Percentiles rank a stretch among this genome's conserved stretches.
These are phyloP conservation scores for Sturnira hondurensis DNA, from an alignment of 2,113 vertebrate genomes.

Conservation along the genomic window DNA sequence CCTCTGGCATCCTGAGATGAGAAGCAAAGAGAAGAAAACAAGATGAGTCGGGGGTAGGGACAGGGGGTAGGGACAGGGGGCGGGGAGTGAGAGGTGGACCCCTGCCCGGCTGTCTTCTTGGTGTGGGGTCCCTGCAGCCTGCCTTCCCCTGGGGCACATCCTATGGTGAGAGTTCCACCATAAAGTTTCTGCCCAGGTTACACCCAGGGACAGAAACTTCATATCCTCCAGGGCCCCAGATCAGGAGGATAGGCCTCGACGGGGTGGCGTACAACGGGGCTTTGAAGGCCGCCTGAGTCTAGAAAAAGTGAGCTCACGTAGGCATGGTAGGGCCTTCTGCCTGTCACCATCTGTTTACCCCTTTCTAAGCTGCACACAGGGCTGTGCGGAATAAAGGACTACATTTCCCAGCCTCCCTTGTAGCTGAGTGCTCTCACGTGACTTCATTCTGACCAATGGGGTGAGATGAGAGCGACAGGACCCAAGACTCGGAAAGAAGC, in stretches of 20 bases:
- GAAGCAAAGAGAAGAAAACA: neutral
- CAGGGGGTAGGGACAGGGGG: too few relatives aligned
- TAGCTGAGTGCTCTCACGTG: neutral
- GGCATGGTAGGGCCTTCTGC: neutral
- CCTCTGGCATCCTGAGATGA: neutral
- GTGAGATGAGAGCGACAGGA: neutral
- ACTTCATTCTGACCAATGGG: conserved; percentile 6
- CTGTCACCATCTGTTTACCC: neutral
- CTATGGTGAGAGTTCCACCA: neutral
- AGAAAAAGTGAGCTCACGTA: neutral
- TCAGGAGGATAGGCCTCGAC: neutral
- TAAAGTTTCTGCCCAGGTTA: neutral
- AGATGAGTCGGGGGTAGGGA: accelerated
- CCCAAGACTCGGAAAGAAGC: accelerated
- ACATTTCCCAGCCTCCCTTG: conserved; percentile 40
- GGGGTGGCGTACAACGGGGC: neutral
- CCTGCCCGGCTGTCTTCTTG: neutral
- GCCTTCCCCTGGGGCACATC: accelerated
- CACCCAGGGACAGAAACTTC: neutral
- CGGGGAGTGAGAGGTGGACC: accelerated
- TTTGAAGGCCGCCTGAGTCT: neutral
- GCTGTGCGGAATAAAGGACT: neutral
- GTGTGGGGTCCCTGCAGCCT: neutral
- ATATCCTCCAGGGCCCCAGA: neutral
- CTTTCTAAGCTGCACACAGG: neutral